Evolutionary conservation across 92 coral and sea anemone species (phyloP), one percentile per base, ranked within the genome.

Genomic region (Epizoanthus stellaris): DNA sequence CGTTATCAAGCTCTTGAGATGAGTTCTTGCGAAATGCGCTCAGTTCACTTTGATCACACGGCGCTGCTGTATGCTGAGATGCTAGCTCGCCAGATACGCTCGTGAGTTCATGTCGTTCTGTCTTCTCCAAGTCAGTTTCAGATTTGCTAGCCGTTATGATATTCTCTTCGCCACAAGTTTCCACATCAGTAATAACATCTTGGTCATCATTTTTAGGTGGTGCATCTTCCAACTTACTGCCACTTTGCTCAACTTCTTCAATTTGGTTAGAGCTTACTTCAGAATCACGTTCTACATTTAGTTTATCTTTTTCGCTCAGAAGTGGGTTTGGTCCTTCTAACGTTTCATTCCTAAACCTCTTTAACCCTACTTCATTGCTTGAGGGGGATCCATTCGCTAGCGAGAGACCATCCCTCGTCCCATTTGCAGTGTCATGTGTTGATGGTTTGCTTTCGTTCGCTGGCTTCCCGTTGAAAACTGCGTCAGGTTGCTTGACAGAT

Each of bases 321-420:
- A 45, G n/a, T 60, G 70, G 45, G 4, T 15, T 16, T 47, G 5
- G 13, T 10, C 54, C 58, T 13, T 17, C n/a, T 40, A 20, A 23
- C 12, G 52, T 84, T 58, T 52, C 80, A 58, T 71, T 73, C 54
- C 43, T 73, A 36, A 19, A 42, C 56, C 59, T 40, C 34, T 43
- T 62, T 19, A 16, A 54, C 17, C 54, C 63, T 16, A 64, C 75
- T 62, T 42, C 25, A n/a, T 21, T 21, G 3, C 59, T 16, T 11
- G 15, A 9, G 25, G 70, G 72, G 30, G 71, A 6, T 14, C 13
- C 61, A 21, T 13, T 20, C 10, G 71, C 6, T 12, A 23, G 23
- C 59, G 19, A 36, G 13, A 39, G 30, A 21, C 6, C 58, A 62
- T 47, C 56, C 14, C 0, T 21, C 13, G 49, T 43, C 47, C 53